Evolutionary conservation across 2,797 vertebrate species (phyloP).

Genomic region (Cyclopterus lumpus): DNA sequence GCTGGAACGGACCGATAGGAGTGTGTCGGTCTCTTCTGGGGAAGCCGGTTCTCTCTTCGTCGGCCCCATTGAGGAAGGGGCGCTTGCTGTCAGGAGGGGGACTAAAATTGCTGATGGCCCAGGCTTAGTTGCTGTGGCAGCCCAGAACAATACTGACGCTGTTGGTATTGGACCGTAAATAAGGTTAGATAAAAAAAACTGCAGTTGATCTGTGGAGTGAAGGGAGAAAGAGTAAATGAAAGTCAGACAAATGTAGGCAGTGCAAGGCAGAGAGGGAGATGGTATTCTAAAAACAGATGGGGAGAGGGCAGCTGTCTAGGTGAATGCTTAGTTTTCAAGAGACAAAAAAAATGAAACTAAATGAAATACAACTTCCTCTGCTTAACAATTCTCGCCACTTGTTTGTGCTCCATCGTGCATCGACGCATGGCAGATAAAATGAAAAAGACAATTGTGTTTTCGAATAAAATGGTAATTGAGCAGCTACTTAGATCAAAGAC

Average conservation of each 20-base stretch:
- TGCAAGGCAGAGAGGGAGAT: conserved; percentile 23
- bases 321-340: conserved; percentile 23
- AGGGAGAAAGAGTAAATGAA: conserved; percentile 48
- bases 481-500: conserved; percentile 62
- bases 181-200: conserved; percentile 35
- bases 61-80: conserved; percentile 49
- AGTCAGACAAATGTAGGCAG: conserved; percentile 51
- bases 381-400: conserved; percentile 38
- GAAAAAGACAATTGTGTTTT: conserved; percentile 44
- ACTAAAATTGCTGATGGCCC: conserved; percentile 55
- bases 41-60: conserved; percentile 56
- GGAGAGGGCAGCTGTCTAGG: conserved; percentile 8
- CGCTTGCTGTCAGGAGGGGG: conserved; percentile 44
- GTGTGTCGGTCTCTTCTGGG: conserved; percentile 37
- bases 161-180: conserved; percentile 70
- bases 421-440: conserved; percentile 40
- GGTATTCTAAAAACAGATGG: conserved; percentile 7
- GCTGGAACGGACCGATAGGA: conserved; percentile 82
- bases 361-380: conserved; percentile 42
- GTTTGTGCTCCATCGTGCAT: conserved; percentile 33
- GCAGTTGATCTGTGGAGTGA: conserved; percentile 29
- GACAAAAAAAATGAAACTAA: conserved; percentile 13
- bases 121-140: conserved; percentile 53
- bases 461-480: conserved; percentile 52
- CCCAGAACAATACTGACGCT: conserved; percentile 72